Evolutionary conservation across 2,797 vertebrate species (phyloP).

Genomic region (Brachymystax lenok): DNA sequence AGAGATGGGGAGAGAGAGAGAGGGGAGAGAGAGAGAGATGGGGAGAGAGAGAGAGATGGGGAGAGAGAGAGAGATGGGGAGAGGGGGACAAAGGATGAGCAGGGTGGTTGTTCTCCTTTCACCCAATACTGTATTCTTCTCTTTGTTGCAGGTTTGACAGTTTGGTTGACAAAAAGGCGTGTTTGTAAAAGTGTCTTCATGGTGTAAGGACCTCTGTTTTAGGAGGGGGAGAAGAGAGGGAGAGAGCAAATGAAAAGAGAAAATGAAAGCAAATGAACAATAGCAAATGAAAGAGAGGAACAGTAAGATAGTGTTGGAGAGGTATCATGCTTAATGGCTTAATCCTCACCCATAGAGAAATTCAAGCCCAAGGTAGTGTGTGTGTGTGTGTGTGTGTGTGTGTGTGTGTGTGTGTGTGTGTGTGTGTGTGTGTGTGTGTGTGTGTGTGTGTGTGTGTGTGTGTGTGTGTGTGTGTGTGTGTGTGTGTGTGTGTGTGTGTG

Average conservation of each 20-base stretch:
- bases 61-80: not conserved
- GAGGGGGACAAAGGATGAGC: not conserved
- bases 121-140: not conserved
- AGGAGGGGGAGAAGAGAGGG: not conserved
- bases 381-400: too few relatives aligned
- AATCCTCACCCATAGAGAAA: not conserved
- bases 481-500: not conserved
- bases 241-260: not conserved
- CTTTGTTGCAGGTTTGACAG: not conserved
- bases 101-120: not conserved
- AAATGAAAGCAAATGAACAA: not conserved
- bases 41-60: constrained; percentile 2
- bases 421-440: too few relatives aligned
- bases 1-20: not conserved
- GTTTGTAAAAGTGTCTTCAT: not conserved
- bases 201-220: too few relatives aligned
- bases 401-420: too few relatives aligned
- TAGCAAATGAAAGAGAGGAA: not conserved
- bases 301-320: not conserved
- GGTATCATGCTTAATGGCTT: not conserved
- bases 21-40: not conserved
- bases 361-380: not conserved
- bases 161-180: not conserved
- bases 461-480: too few relatives aligned
- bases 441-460: too few relatives aligned